Evolutionary conservation across 2,888 invertebrate species (phyloP).

Genomic region (Epinotia bilunana): DNA sequence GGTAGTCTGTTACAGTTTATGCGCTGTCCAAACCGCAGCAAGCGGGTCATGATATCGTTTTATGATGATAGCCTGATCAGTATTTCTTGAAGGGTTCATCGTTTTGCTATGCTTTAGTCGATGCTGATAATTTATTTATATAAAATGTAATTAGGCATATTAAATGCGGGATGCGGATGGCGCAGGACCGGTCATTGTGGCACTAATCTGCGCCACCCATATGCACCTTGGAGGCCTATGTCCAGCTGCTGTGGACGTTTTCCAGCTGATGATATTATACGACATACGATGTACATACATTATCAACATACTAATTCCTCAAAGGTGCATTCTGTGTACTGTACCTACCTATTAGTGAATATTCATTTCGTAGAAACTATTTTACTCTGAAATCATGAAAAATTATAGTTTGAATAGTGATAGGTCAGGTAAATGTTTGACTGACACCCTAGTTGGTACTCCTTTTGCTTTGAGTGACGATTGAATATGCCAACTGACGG

Average conservation of each 20-base stretch:
- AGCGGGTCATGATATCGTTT: conserved; percentile 27
- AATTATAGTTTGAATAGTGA: not conserved
- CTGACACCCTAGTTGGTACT: not conserved
- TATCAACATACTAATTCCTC: too few species aligned
- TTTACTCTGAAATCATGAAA: not conserved
- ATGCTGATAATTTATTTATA: not conserved
- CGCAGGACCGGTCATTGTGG: too few species aligned
- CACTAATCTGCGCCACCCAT: too few species aligned
- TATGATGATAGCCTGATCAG: conserved; percentile 40
- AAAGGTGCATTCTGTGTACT: too few species aligned
- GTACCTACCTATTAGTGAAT: not conserved
- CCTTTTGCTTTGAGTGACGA: not conserved
- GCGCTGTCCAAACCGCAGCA: conserved; percentile 23
- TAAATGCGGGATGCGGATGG: too few species aligned
- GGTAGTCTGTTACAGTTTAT: conserved; percentile 21
- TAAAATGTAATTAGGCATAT: too few species aligned
- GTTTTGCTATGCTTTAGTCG: not conserved
- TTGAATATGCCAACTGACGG: too few species aligned
- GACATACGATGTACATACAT: too few species aligned
- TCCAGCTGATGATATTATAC: too few species aligned
- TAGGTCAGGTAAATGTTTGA: not conserved
- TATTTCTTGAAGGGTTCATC: conserved; percentile 13
- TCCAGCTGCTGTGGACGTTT: too few species aligned
- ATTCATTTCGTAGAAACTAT: not conserved
- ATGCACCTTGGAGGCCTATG: too few species aligned